Conservation (phyloP, 1,140 invertebrate genomes). For the Lutraria rhynchaena region DNA sequence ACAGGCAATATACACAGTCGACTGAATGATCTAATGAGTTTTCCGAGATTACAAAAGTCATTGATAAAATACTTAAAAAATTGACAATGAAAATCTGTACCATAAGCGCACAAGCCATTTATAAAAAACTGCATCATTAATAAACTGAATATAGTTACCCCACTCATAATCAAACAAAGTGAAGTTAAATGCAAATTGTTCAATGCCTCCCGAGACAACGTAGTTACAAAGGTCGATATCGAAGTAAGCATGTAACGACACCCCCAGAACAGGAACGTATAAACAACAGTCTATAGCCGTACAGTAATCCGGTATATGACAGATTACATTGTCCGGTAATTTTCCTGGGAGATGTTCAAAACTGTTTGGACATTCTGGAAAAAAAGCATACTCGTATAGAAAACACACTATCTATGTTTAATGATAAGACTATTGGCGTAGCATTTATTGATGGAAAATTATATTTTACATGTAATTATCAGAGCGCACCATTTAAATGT, state of each 20-base stretch:
- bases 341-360: constrained; percentile 58
- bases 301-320: constrained; percentile 64
- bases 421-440: too few relatives aligned
- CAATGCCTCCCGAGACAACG: constrained; percentile 59
- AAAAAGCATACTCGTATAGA: too few relatives aligned
- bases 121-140: not conserved
- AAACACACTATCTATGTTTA: too few relatives aligned
- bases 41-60: not conserved
- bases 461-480: too few relatives aligned
- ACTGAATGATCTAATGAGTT: not conserved
- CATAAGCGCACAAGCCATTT: not conserved
- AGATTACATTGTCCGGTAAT: constrained; percentile 40
- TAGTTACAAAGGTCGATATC: constrained; percentile 63
- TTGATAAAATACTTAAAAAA: not conserved
- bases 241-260: constrained; percentile 50
- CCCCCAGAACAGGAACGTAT: constrained; percentile 40
- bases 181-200: constrained; percentile 52
- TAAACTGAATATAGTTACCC: constrained; percentile 52
- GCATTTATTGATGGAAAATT: too few relatives aligned
- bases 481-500: too few relatives aligned
- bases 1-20: not conserved
- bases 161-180: constrained; percentile 64
- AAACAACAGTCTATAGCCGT: constrained; percentile 67
- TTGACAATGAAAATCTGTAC: not conserved
- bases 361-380: constrained; percentile 62